These are phyloP conservation scores for Lepisosteus osseus DNA, from an alignment of 2,113 vertebrate genomes.

Conservation along the genomic window DNA sequence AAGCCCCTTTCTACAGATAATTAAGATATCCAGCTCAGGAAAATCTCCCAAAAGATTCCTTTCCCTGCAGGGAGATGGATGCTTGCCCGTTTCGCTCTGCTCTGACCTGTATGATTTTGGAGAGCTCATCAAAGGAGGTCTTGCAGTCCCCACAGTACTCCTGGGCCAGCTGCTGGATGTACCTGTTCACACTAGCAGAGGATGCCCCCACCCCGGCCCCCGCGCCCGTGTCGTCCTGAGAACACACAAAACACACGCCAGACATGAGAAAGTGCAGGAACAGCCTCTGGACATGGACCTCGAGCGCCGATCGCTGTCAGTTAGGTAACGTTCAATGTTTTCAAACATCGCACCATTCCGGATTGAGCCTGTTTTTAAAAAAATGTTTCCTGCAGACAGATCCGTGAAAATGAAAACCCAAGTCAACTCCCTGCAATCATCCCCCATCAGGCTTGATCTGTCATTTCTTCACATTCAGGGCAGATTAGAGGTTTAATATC, in stretches of 20 bases:
- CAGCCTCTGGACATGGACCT: neutral
- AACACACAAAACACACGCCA: conserved; percentile 6
- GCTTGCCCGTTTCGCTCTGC: too few relatives aligned
- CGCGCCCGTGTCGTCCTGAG: conserved; percentile 84
- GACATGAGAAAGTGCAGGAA: neutral
- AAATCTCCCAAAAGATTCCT: neutral
- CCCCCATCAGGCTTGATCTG: too few relatives aligned
- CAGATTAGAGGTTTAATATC: too few relatives aligned
- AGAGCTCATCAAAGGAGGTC: conserved; percentile 95
- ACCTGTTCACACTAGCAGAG: conserved; percentile 93
- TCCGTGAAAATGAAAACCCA: too few relatives aligned
- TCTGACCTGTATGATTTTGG: conserved; percentile 95
- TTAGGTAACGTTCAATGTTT: too few relatives aligned
- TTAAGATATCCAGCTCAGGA: neutral
- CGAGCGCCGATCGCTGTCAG: too few relatives aligned
- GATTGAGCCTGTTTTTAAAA: too few relatives aligned
- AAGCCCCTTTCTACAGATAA: neutral
- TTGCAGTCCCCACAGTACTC: conserved; percentile 98
- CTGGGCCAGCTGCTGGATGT: conserved; percentile 95
- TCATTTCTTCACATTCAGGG: too few relatives aligned
- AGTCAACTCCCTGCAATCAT: too few relatives aligned
- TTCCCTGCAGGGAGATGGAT: neutral
- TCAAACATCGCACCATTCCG: too few relatives aligned
- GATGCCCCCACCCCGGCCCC: conserved; percentile 84
- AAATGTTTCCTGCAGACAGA: neutral